Evolutionary conservation across 2,113 vertebrate species (phyloP), one percentile per base, ranked within the genome.

Genomic region (Myrmecophaga tridactyla): DNA sequence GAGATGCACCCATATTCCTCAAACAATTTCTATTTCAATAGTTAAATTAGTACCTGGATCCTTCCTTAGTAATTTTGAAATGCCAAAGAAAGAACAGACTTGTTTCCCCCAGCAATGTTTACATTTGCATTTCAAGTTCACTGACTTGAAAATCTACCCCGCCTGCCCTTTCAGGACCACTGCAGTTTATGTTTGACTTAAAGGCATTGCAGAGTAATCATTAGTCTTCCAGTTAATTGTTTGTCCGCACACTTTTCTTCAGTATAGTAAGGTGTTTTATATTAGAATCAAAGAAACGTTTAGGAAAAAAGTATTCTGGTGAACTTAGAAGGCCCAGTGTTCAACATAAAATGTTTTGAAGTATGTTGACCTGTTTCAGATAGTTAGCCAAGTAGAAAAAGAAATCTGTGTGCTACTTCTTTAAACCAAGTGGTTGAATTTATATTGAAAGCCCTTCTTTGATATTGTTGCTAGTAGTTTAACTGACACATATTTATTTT

Each of bases 401-500:
- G 58, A 78, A 70, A 67, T n/a, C 36, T 65, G 4, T 94, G 7
- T 63, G 43, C 41, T 9, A 48, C 69, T 85, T 92, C 56, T 73
- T 94, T 69, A 85, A 92, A 58, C 15, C 56, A 63, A 87, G 53
- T 84, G 36, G 46, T 34, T 94, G 41, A 89, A 73, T 93, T 92
- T 90, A 70, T n/a, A 67, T 23, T 31, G 43, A 69, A 93, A 90
- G 21, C 87, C 39, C n/a, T 36, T 75, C 89, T 90, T 89, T 48
- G 43, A 60, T 94, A 51, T 46, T 83, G 18, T 89, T 60, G 27
- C 46, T 77, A 87, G 18, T 69, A 67, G 51, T 86, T 93, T 20
- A 87, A 62, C 72, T 78, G 73, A 92, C 72, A 36, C 17, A 0
- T 88, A 76, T 92, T 94, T 96, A 73, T 73, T 95, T 96, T 90